Conservation (phyloP, 2,113 vertebrate species). For the Chaetura pelagica region DNA sequence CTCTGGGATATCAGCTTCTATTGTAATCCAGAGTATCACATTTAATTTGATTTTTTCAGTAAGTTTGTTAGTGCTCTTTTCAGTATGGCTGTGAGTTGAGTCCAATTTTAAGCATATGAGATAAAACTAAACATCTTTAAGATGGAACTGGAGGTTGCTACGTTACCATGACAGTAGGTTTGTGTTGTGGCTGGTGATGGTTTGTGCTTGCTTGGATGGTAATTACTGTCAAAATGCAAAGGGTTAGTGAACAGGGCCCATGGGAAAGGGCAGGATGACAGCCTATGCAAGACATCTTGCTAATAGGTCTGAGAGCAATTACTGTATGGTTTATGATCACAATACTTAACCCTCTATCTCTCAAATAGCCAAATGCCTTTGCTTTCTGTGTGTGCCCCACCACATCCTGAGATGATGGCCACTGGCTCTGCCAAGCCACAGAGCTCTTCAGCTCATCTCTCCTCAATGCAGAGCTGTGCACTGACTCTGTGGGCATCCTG, state of each 20-base stretch:
- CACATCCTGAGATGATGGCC: accelerated
- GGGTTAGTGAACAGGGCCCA: constrained; percentile 60
- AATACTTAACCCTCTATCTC: constrained; percentile 66
- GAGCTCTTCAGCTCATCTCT: background rate
- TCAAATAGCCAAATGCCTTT: background rate
- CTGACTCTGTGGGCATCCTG: accelerated
- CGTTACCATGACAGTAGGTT: constrained; percentile 29
- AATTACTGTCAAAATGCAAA: constrained; percentile 73
- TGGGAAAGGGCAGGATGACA: constrained; percentile 74
- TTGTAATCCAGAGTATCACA: background rate
- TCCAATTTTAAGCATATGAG: background rate
- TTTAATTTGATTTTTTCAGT: background rate
- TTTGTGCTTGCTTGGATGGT: constrained; percentile 70
- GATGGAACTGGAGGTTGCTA: constrained; percentile 48
- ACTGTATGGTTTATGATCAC: constrained; percentile 67
- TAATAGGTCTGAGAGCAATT: constrained; percentile 75
- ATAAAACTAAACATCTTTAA: background rate
- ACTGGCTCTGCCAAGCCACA: background rate
- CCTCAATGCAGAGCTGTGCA: too few species aligned
- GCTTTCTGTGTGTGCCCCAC: background rate
- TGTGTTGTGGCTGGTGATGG: constrained; percentile 46
- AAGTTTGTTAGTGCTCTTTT: background rate
- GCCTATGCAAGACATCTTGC: constrained; percentile 60
- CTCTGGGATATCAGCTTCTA: background rate
- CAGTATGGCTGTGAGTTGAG: background rate